A percentile compares a stretch with the other conserved stretches of the same genome.
These are phyloP conservation scores for Pelochelys cantorii DNA, from an alignment of 2,797 vertebrate genomes.

Conservation along the genomic window DNA sequence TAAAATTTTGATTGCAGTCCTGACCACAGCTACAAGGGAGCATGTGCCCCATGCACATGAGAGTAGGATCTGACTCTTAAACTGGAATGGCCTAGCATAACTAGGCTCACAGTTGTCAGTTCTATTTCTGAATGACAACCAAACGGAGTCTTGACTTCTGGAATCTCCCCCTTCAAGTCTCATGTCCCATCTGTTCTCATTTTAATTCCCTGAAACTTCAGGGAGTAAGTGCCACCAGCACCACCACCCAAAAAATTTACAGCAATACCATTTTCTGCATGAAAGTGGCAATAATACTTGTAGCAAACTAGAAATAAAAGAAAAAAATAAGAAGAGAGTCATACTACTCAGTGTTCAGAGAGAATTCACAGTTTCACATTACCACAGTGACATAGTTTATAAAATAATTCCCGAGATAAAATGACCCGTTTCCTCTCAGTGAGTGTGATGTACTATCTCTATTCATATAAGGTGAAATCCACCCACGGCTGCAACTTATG, in stretches of 20 bases:
- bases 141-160: background rate
- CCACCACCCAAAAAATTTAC: background rate
- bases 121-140: background rate
- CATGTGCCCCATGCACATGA: background rate
- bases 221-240: background rate
- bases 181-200: background rate
- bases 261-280: background rate
- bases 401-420: conserved; percentile 5
- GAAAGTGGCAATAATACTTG: background rate
- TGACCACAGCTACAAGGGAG: background rate
- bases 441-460: conserved; percentile 16
- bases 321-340: background rate
- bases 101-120: background rate
- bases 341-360: background rate
- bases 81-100: background rate
- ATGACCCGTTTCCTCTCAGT: conserved; percentile 13
- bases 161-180: conserved; percentile 5
- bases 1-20: background rate
- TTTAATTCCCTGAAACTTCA: background rate
- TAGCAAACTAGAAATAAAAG: background rate
- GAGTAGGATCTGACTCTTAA: background rate
- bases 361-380: background rate
- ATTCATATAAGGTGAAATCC: background rate
- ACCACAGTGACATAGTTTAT: background rate
- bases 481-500: conserved; percentile 47